Evolutionary conservation across 2,888 invertebrate species (phyloP).

Genomic region (Anthrax anthrax): DNA sequence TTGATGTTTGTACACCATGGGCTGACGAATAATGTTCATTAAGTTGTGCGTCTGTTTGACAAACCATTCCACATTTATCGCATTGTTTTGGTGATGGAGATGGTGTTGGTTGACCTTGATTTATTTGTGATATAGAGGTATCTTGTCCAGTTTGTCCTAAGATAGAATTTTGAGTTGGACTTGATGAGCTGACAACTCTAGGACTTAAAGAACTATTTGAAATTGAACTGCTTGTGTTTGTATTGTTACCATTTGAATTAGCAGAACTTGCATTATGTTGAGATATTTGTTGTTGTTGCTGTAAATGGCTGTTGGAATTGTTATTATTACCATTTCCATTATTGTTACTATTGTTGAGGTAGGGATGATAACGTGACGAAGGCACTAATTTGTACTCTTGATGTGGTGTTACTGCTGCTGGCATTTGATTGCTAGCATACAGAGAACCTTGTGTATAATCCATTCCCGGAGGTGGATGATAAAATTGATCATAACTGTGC

Average conservation of each 20-base stretch:
- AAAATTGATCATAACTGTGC: constrained; percentile 31
- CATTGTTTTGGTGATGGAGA: constrained; percentile 53
- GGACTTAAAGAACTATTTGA: constrained; percentile 28
- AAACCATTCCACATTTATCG: constrained; percentile 71
- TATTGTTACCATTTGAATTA: constrained; percentile 10
- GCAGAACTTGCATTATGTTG: not conserved
- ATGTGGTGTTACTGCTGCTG: constrained; percentile 6
- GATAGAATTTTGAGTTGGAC: constrained; percentile 28
- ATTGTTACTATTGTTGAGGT: constrained; percentile 8
- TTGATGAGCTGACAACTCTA: constrained; percentile 32
- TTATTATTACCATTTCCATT: constrained; percentile 11
- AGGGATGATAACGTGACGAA: constrained; percentile 16
- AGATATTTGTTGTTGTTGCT: constrained; percentile 9
- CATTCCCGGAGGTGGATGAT: constrained; percentile 22
- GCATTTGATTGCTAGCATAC: constrained; percentile 5
- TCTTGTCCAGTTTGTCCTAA: constrained; percentile 18
- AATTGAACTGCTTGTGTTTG: constrained; percentile 13
- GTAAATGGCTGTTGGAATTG: not conserved
- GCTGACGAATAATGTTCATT: constrained; percentile 59
- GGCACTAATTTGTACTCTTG: constrained; percentile 19
- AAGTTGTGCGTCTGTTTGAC: constrained; percentile 57
- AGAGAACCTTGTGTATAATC: constrained; percentile 15
- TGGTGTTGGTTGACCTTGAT: constrained; percentile 37
- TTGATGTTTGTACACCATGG: constrained; percentile 35
- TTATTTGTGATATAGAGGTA: constrained; percentile 19